These are phyloP conservation scores for Oligia fasciuncula DNA, from an alignment of 2,888 invertebrate genomes.

Conservation along the genomic window DNA sequence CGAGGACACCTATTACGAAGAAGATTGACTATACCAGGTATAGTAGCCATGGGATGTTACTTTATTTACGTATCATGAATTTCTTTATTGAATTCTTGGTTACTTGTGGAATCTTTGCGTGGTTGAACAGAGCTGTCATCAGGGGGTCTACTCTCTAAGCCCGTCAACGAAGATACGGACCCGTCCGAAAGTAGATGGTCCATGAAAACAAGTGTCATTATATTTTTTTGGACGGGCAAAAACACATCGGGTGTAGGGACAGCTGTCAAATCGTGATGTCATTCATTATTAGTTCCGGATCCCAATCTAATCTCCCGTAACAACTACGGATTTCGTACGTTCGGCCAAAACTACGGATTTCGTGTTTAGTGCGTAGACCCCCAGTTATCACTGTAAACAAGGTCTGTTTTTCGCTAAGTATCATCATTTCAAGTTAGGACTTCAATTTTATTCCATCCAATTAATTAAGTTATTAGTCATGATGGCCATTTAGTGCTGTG, in stretches of 20 bases:
- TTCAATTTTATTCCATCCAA: neutral
- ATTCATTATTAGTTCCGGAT: no score
- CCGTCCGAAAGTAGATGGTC: no score
- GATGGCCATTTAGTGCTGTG: neutral
- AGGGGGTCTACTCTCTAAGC: no score
- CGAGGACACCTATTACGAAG: slow-evolving; percentile 97
- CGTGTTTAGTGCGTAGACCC: no score
- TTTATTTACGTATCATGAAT: neutral
- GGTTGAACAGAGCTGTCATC: neutral
- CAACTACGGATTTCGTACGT: no score
- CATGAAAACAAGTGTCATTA: no score
- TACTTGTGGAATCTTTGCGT: neutral
- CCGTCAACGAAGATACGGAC: no score
- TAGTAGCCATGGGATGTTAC: slow-evolving; percentile 11
- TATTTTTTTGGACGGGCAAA: no score
- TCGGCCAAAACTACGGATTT: no score
- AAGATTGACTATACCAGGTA: slow-evolving; percentile 98
- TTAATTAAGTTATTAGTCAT: neutral
- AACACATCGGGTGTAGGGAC: no score
- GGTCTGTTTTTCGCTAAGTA: neutral
- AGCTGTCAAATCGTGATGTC: no score
- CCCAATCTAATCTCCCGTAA: no score
- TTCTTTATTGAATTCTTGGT: neutral
- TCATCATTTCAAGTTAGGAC: neutral
- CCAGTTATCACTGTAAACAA: neutral